Conservation (phyloP, 2,888 invertebrate species). For the Zygothrica quintamaculata region DNA sequence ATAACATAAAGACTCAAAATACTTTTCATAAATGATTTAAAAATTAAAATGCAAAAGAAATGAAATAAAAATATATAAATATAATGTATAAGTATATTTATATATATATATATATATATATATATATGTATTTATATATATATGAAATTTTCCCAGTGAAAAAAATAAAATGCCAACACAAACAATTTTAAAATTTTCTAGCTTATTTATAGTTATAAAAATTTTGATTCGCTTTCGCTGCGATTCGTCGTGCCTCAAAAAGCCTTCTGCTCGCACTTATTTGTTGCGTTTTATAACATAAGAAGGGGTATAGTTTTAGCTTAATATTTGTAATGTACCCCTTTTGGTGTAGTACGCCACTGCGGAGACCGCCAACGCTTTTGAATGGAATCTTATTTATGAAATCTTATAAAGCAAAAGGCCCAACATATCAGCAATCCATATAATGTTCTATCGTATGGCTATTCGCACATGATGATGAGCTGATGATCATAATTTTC, state of each 20-base stretch:
- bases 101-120: too few species aligned
- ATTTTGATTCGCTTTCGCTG: conserved; percentile 64
- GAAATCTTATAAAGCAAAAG: conserved; percentile 55
- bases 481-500: conserved; percentile 69
- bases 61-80: conserved; percentile 22
- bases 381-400: conserved; percentile 51
- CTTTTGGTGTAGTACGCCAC: conserved; percentile 30
- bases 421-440: conserved; percentile 20
- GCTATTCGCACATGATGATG: conserved; percentile 64
- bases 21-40: conserved; percentile 66
- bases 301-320: too few species aligned
- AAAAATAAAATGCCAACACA: conserved; percentile 53
- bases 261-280: conserved; percentile 10
- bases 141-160: too few species aligned
- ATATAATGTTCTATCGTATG: conserved; percentile 42
- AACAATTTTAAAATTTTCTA: conserved; percentile 62
- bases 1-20: conserved; percentile 49
- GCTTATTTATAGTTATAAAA: conserved; percentile 71
- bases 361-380: conserved; percentile 39
- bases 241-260: conserved; percentile 44
- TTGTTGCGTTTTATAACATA: neutral
- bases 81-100: too few species aligned
- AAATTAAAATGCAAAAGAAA: conserved; percentile 44
- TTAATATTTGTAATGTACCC: conserved; percentile 5
- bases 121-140: too few species aligned